These are phyloP conservation scores for Salarias fasciatus DNA, from an alignment of 2,797 vertebrate genomes.

Conservation along the genomic window DNA sequence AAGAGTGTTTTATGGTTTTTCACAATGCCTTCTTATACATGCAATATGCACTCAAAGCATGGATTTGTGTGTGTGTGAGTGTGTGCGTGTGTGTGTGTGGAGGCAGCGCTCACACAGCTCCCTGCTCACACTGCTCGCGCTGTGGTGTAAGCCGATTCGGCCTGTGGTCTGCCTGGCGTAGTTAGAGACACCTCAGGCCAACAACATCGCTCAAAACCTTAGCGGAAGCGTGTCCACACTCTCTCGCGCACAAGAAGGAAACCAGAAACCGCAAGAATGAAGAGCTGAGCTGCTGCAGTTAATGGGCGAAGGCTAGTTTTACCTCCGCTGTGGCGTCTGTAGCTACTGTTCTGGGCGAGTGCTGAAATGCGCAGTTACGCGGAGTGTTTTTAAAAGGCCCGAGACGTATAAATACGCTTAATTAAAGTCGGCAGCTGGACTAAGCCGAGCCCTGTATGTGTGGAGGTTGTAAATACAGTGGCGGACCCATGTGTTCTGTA, in stretches of 20 bases:
- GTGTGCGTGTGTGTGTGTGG: conserved; percentile 7
- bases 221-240: conserved; percentile 67
- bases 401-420: not conserved
- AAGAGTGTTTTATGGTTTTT: conserved; percentile 18
- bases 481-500: conserved; percentile 21
- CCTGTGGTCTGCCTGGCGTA: conserved; percentile 71
- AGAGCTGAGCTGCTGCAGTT: conserved; percentile 52
- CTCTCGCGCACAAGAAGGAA: conserved; percentile 64
- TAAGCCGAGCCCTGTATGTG: conserved; percentile 1
- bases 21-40: not conserved
- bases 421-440: not conserved
- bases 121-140: conserved; percentile 40
- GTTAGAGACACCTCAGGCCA: conserved; percentile 67
- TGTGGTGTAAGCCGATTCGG: conserved; percentile 75
- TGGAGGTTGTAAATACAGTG: not conserved
- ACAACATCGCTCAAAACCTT: conserved; percentile 63
- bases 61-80: conserved; percentile 22
- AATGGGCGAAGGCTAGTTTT: conserved; percentile 58
- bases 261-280: conserved; percentile 78
- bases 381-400: conserved; percentile 1
- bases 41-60: conserved; percentile 16
- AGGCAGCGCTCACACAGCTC: conserved; percentile 40
- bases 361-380: conserved; percentile 23
- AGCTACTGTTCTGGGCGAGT: conserved; percentile 55
- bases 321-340: conserved; percentile 48